Percentiles rank a stretch among this genome's conserved stretches.
Evolutionary conservation across 2,797 vertebrate species (phyloP).

Genomic region (Etheostoma nigrum): DNA sequence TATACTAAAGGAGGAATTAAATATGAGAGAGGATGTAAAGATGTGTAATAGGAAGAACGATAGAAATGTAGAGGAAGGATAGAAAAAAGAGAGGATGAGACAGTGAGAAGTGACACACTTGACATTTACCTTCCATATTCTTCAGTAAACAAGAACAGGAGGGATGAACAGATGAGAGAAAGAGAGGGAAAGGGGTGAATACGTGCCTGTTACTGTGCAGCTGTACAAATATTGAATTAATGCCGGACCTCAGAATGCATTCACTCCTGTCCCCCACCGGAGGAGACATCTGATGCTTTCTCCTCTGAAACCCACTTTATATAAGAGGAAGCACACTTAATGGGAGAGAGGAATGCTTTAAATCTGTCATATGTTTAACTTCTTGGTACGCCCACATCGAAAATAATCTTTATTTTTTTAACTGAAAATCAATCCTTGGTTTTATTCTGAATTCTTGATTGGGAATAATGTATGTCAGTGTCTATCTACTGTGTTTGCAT

Average conservation of each 20-base stretch:
- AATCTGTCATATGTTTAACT: not conserved
- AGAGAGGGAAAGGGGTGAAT: conserved; percentile 37
- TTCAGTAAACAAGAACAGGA: conserved; percentile 71
- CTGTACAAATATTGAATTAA: conserved; percentile 61
- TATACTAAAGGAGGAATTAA: not conserved
- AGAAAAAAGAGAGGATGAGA: not conserved
- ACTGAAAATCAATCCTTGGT: not conserved
- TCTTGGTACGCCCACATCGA: not conserved
- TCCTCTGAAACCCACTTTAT: not conserved
- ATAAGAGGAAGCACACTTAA: not conserved
- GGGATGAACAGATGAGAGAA: conserved; percentile 36
- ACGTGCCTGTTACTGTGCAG: conserved; percentile 35
- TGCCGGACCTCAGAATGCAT: conserved; percentile 4
- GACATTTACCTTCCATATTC: conserved; percentile 81
- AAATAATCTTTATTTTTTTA: not conserved
- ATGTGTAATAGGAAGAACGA: not conserved
- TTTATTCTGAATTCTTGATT: not conserved
- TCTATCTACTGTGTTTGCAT: not conserved
- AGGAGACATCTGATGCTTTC: not conserved
- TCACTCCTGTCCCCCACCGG: not conserved
- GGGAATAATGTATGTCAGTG: no score
- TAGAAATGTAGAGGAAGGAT: not conserved
- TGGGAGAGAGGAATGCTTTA: not conserved
- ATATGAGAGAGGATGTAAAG: conserved; percentile 4
- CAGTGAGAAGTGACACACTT: conserved; percentile 40